Evolutionary conservation across 2,113 vertebrate genomes (phyloP).

Genomic region (Lethenteron camtschaticum): DNA sequence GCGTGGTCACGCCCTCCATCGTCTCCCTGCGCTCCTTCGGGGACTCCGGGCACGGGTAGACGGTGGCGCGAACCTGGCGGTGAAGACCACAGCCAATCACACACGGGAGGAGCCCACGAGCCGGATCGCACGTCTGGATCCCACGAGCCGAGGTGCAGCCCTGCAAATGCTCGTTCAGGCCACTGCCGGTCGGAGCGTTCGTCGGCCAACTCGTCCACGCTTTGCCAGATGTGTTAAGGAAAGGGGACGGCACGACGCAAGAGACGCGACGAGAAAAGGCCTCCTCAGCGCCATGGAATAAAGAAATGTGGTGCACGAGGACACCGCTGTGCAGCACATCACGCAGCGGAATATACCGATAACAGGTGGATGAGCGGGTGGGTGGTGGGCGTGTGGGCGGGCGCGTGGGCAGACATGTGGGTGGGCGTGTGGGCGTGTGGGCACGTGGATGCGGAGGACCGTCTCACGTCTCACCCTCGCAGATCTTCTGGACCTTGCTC

Average conservation of each 20-base stretch:
- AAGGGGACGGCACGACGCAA: too few species aligned
- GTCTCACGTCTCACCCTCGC: slow-evolving; percentile 15
- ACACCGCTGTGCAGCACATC: too few species aligned
- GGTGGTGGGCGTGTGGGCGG: background rate
- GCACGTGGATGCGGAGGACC: background rate
- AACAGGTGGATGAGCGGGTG: background rate
- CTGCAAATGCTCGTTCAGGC: background rate
- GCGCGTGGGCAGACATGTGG: background rate
- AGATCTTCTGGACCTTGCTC: slow-evolving; percentile 16
- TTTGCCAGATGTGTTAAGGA: too few species aligned
- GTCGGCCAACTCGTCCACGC: background rate
- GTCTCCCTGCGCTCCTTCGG: slow-evolving; percentile 13
- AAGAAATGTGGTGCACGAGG: too few species aligned
- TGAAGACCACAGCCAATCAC: background rate
- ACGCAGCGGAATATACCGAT: too few species aligned
- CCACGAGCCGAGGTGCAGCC: background rate
- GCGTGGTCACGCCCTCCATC: slow-evolving; percentile 10
- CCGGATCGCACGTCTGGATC: background rate
- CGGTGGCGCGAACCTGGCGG: slow-evolving; percentile 12
- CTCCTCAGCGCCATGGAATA: too few species aligned
- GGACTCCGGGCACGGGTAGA: slow-evolving; percentile 14
- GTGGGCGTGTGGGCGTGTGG: background rate
- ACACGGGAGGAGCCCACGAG: background rate
- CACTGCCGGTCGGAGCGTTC: background rate
- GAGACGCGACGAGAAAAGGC: too few species aligned